Evolutionary conservation across 1,140 invertebrate genomes (phyloP), one percentile per base, ranked within the genome.

Genomic region (Nautilus pompilius): DNA sequence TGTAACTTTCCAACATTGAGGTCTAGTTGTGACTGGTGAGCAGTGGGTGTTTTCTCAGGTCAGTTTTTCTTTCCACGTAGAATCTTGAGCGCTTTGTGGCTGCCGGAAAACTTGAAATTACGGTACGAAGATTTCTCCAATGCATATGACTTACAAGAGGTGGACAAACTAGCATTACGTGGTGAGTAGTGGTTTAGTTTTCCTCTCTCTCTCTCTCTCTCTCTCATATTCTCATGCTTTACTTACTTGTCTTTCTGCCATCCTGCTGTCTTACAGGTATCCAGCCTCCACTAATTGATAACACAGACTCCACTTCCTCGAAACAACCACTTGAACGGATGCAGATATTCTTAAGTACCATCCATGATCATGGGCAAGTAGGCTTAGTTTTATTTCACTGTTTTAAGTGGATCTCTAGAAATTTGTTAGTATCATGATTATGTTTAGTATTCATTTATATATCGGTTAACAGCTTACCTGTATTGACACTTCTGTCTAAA

Each of bases 1-100:
- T n/a, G n/a, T n/a, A n/a, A n/a, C n/a, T n/a, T n/a, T n/a, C n/a
- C n/a, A n/a, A n/a, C n/a, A n/a, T n/a, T n/a, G n/a, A n/a, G n/a
- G 26, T 60, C 15, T 32, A 57, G n/a, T 24, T 60, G 6, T 5
- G 28, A 55, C n/a, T 3, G 26, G 2, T 54, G 10, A n/a, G 17
- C 41, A 36, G 59, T 55, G 30, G 10, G 20, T 41, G 36, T 41
- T 41, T 48, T 2, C 24, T 48, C 29, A 51, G n/a, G n/a, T n/a
- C n/a, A n/a, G n/a, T 61, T 45, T 60, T 33, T 51, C 66, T 59
- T 68, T 72, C 88, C 58, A n/a, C 29, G 17, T 53, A 87, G 91
- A 65, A 87, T 90, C 8, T 87, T 93, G 70, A 93, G 94, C 81
- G 88, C 88, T 68, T 81, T 95, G 36, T 93, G 91, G 78, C 87